Evolutionary conservation across 1,140 invertebrate species (phyloP).

Genomic region (Drosophila sturtevanti): DNA sequence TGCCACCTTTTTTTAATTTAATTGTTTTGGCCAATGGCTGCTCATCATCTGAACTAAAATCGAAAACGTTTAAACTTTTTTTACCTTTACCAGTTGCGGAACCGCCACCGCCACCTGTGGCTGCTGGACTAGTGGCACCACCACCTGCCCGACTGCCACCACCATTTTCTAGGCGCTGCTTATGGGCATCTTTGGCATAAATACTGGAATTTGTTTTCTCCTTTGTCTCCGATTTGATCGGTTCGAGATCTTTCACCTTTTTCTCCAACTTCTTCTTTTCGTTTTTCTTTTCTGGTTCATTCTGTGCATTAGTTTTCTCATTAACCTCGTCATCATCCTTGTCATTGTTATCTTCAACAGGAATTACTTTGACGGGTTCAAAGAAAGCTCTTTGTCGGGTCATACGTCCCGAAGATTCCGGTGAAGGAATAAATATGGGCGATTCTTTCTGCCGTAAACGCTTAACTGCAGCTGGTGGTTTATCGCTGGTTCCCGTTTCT

Average conservation of each 20-base stretch:
- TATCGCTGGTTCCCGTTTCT: conserved; percentile 37
- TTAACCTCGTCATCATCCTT: conserved; percentile 11
- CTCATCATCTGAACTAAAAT: conserved; percentile 83
- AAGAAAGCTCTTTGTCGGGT: conserved; percentile 79
- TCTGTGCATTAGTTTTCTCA: conserved; percentile 27
- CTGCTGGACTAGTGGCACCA: not conserved
- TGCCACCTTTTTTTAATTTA: conserved; percentile 72
- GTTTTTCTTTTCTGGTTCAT: conserved; percentile 19
- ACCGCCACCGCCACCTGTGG: conserved; percentile 8
- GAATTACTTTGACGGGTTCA: conserved; percentile 77
- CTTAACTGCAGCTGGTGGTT: conserved; percentile 58
- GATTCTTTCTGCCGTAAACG: conserved; percentile 72
- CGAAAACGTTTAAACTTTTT: conserved; percentile 76
- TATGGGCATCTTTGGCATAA: conserved; percentile 73
- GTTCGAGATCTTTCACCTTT: conserved; percentile 21
- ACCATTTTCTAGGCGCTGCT: conserved; percentile 69
- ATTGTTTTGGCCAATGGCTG: conserved; percentile 82
- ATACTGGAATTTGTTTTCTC: conserved; percentile 74
- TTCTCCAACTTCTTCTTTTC: conserved; percentile 31
- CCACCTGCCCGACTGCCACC: not conserved
- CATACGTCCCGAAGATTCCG: conserved; percentile 76
- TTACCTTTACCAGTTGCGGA: conserved; percentile 38
- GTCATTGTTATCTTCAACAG: conserved; percentile 43
- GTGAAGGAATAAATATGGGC: conserved; percentile 80
- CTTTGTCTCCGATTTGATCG: conserved; percentile 34